Evolutionary conservation across 53 echinoderm and acorn worm species (phyloP), one percentile per base, ranked within the genome.

Genomic region (Temnopleurus reevesii): DNA sequence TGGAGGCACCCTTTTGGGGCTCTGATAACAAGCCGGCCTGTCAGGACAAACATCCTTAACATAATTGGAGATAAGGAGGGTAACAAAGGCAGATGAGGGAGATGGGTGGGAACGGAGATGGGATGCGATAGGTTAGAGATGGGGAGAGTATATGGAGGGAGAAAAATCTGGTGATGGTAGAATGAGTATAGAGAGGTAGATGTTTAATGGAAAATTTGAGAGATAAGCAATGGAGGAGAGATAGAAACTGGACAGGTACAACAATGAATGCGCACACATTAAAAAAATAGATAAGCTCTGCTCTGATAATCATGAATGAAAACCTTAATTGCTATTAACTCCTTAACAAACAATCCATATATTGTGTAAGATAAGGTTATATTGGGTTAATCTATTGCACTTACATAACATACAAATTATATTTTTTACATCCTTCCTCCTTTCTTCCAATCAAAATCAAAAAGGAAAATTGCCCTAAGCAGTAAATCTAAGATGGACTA

Each of bases 21-120:
- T 51, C 49, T 80, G 71, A 71, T 38, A 71, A 71, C 71, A 71
- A 41, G 38, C 71, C 19, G 38, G 71, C 71, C n/a, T 71, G 71
- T 71, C 71, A 71, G 41, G 41, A 36, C 8, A 71, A 71, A 71
- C 71, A 71, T n/a, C 71, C 21, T 71, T 71, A 71, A 41, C 71
- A 71, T 71, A 79, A 79, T 47, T 79, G 79, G 79, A 83, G 83
- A 83, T 49, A 53, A 53, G 57, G 83, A 55, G 36, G 83, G 83
- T 35, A 49, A 79, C 45, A 77, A 49, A 79, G 49, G 41, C 46
- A 79, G 53, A 19, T 10, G 26, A 49, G 19, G 43, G 43, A 76
- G 76, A 76, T 76, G 76, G n/a, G 13, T 24, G 12, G 0, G 12
- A 76, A 35, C 31, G 23, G 10, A 79, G 49, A 47, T 26, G 4